phyloP scores from a whole-genome alignment of 2,113 vertebrate genomes.

The Microcebus ravelobensis region DNA sequence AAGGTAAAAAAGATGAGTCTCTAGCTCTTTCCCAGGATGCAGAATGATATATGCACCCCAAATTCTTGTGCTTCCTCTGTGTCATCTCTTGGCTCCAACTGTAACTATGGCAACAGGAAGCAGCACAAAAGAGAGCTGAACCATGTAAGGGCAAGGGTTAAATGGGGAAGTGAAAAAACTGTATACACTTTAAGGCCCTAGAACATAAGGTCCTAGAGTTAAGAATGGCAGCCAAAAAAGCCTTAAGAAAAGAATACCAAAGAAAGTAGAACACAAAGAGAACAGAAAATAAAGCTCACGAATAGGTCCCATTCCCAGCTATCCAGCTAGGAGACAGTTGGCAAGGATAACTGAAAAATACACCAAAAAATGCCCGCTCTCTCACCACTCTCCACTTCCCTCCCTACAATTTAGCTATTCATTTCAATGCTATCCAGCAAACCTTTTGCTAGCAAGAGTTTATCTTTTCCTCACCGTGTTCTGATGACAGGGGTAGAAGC shows the following conservation, averaged over 20 bases:
- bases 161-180: constrained; percentile 9
- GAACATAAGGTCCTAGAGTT: neutral
- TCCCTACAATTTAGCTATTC: neutral
- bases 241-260: neutral
- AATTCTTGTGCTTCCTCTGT: constrained; percentile 36
- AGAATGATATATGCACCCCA: neutral
- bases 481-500: neutral
- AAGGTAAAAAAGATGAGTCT: neutral
- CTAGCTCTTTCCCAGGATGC: constrained; percentile 10
- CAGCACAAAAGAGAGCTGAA: constrained; percentile 52
- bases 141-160: constrained; percentile 38
- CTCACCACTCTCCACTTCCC: neutral
- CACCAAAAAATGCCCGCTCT: neutral
- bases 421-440: neutral
- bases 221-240: constrained; percentile 17
- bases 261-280: constrained; percentile 32
- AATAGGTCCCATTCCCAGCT: neutral
- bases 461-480: neutral
- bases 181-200: neutral
- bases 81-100: constrained; percentile 38
- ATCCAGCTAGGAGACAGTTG: neutral
- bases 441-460: neutral
- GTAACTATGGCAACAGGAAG: constrained; percentile 59
- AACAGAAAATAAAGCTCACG: constrained; percentile 4
- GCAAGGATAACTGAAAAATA: constrained; percentile 37